Base-by-base conservation (phyloP, 2,113 vertebrate species). In the Corythornis vintsioides region DNA sequence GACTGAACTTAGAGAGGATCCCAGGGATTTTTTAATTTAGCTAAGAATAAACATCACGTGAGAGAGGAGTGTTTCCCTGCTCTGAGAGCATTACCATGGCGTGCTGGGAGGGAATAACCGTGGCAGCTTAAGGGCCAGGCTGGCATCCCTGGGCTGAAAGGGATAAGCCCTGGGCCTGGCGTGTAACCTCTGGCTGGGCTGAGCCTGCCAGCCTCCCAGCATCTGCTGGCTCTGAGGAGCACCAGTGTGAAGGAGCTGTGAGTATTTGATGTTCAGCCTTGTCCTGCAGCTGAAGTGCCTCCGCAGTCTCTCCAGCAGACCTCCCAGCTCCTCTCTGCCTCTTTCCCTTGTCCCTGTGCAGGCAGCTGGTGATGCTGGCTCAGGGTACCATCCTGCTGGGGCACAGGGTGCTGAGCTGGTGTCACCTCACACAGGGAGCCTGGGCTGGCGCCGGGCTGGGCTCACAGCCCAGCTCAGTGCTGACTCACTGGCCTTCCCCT, bases 1-100 rank as follows among this genome's bases (percentile, higher is more conserved):
- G 80, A 33, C 86, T 59, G 47, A 73, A 67, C 72, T 88, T 52
- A 74, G 90, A 52, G 50, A 52, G 50, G 50, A 52, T 52, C 50
- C 50, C 50, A 26, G 50, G 50, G 50, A 52, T 52, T 52, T 52
- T 52, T 52, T 45, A 15, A 24, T 52, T 88, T 52, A 74, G 90
- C 90, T 71, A 53, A 81, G 93, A 88, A 91, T 83, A 94, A 88
- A 40, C 72, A 43, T 90, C 94, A 78, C 1, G 8, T 94, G 94
- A 92, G 89, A 67, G 76, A n/a, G 85, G 47, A 63, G 85, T 45
- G 52, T 75, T 84, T 40, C 91, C 91, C 78, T 67, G 83, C 88
- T 56, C 13, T 11, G 84, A 24, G 35, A 38, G 74, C 26, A 52
- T 74, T 21, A 43, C 31, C 7, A 6, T 24, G 82, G 40, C 2